Evolutionary conservation across 1,140 invertebrate genomes (phyloP).

Genomic region (Lethrus apterus): DNA sequence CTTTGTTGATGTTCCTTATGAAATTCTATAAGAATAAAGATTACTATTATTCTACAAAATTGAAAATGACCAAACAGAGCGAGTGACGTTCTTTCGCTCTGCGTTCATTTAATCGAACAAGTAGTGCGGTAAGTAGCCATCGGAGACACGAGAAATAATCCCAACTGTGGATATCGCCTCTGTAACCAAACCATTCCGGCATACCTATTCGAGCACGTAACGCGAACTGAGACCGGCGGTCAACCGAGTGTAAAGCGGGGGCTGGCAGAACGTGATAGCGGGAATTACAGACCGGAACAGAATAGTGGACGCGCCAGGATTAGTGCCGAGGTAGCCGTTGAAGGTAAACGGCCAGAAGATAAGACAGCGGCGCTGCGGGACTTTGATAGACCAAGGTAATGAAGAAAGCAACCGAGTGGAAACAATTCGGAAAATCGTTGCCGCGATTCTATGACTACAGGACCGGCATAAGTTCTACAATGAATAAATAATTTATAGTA

Average conservation of each 20-base stretch:
- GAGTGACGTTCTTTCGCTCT: too few species aligned
- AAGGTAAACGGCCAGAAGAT: slow-evolving; percentile 31
- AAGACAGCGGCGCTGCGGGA: slow-evolving; percentile 27
- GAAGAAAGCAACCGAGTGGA: too few species aligned
- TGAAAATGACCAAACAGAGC: too few species aligned
- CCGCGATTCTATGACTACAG: too few species aligned
- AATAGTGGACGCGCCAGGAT: slow-evolving; percentile 30
- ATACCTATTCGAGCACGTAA: slow-evolving; percentile 14
- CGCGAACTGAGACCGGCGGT: slow-evolving; percentile 16
- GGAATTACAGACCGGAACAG: slow-evolving; percentile 33
- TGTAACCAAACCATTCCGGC: slow-evolving; percentile 16
- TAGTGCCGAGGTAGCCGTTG: slow-evolving; percentile 27
- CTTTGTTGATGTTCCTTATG: too few species aligned
- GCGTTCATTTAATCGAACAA: too few species aligned
- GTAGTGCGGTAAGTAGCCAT: slow-evolving; percentile 6
- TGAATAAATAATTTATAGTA: too few species aligned
- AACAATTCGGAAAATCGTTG: too few species aligned
- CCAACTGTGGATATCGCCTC: slow-evolving; percentile 9
- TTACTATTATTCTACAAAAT: too few species aligned
- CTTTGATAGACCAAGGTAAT: slow-evolving; percentile 30
- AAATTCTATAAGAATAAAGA: too few species aligned
- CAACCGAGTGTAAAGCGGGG: slow-evolving; percentile 26
- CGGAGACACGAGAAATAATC: slow-evolving; percentile 15
- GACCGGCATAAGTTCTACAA: too few species aligned
- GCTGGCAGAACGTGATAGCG: slow-evolving; percentile 29